Conservation (phyloP, 2,113 vertebrate genomes). For the Verasper variegatus region DNA sequence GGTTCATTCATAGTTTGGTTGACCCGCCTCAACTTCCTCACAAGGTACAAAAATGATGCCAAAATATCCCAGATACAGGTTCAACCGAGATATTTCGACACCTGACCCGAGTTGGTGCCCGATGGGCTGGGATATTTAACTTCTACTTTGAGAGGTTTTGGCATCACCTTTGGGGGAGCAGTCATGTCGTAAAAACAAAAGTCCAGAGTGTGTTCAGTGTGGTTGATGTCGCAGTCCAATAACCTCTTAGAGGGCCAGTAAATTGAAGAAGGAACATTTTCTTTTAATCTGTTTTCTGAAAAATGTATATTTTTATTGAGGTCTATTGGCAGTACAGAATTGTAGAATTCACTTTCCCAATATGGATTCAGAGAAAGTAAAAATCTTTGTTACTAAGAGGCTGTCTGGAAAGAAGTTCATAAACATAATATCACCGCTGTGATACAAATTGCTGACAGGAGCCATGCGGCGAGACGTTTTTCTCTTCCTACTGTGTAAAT, state of each 20-base stretch:
- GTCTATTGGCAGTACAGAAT: not conserved
- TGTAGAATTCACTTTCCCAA: not conserved
- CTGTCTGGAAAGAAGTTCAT: not conserved
- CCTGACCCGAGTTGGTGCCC: too few relatives aligned
- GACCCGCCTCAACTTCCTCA: too few relatives aligned
- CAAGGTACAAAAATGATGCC: too few relatives aligned
- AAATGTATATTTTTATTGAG: not conserved
- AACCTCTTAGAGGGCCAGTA: not conserved
- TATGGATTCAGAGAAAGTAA: not conserved
- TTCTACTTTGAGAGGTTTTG: slow-evolving; percentile 10
- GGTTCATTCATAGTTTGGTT: not conserved
- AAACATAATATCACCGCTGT: slow-evolving; percentile 8
- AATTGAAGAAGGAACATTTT: too few relatives aligned
- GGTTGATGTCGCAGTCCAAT: not conserved
- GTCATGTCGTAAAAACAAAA: slow-evolving; percentile 12
- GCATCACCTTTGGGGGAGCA: not conserved
- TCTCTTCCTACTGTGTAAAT: slow-evolving; percentile 11
- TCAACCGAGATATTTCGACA: too few relatives aligned
- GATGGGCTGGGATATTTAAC: too few relatives aligned
- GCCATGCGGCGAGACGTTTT: not conserved
- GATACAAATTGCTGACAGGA: slow-evolving; percentile 10
- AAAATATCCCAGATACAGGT: too few relatives aligned
- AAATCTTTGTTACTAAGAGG: not conserved
- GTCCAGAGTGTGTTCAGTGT: not conserved
- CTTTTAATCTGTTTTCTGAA: not conserved